Percentiles rank a stretch among this genome's conserved stretches.
Conservation (phyloP, 2,888 invertebrate genomes). For the Corythucha ciliata region DNA sequence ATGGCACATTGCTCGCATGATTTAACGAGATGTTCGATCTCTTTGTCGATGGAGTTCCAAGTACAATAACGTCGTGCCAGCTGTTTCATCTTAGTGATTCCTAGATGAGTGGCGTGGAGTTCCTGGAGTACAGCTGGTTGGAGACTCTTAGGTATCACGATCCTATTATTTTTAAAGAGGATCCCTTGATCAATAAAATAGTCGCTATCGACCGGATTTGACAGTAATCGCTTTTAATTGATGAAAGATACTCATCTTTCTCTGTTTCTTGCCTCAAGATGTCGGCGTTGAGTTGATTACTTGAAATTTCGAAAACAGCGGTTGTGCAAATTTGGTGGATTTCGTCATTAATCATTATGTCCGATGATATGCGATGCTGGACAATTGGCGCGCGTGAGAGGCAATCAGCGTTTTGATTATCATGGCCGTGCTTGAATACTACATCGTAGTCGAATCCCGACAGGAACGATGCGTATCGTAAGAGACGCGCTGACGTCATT, state of each 20-base stretch:
- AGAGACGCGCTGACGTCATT: constrained; percentile 6
- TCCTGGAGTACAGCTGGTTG: not conserved
- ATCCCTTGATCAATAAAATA: not conserved
- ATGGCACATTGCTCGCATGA: not conserved
- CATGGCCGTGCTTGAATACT: constrained; percentile 4
- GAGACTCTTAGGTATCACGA: not conserved
- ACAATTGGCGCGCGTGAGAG: constrained; percentile 5
- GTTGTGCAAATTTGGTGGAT: not conserved
- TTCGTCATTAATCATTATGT: constrained; percentile 5
- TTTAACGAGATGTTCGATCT: constrained; percentile 31
- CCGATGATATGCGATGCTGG: not conserved
- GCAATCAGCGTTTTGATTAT: constrained; percentile 9
- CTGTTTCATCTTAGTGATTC: constrained; percentile 36
- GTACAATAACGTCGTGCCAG: constrained; percentile 35
- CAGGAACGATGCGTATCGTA: constrained; percentile 5
- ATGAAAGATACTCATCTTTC: not conserved
- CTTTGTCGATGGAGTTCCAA: constrained; percentile 36
- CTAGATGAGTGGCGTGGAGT: not conserved
- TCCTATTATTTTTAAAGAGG: not conserved
- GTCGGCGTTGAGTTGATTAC: not conserved
- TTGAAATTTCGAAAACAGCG: not conserved
- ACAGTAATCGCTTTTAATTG: not conserved
- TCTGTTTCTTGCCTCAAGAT: not conserved
- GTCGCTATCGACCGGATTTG: no score
- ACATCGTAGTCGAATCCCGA: constrained; percentile 5